These are phyloP conservation scores for Cossypha polioptera DNA, from an alignment of 2,797 vertebrate species.

Conservation along the genomic window DNA sequence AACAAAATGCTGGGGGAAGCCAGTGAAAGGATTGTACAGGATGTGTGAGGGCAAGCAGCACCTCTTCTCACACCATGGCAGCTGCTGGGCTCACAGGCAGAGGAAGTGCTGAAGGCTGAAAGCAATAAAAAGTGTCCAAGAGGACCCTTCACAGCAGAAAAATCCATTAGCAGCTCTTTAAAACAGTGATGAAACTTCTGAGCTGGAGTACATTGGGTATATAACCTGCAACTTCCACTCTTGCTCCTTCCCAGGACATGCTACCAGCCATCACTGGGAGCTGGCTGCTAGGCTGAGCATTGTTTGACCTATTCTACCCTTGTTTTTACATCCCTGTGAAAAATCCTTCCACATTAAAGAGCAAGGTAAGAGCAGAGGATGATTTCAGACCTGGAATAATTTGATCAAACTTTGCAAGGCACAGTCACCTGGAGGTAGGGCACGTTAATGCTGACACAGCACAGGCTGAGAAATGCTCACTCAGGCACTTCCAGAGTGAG, in stretches of 20 bases:
- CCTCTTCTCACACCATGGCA: accelerated
- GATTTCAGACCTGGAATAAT: background rate
- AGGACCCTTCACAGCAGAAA: background rate
- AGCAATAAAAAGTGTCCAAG: background rate
- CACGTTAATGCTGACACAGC: background rate
- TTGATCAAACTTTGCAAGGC: background rate
- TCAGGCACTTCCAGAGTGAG: background rate
- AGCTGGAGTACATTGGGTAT: background rate
- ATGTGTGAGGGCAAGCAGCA: background rate
- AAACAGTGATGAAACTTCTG: background rate
- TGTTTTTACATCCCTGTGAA: accelerated
- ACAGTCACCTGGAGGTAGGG: background rate
- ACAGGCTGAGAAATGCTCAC: background rate
- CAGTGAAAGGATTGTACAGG: background rate
- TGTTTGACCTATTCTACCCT: accelerated
- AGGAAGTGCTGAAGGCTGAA: background rate
- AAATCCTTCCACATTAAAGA: background rate
- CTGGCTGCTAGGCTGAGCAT: background rate
- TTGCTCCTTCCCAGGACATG: background rate
- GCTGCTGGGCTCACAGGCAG: background rate
- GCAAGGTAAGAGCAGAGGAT: background rate
- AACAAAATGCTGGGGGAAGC: background rate
- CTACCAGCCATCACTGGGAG: accelerated
- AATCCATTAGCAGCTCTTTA: background rate
- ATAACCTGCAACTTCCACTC: background rate